These are phyloP conservation scores for Unio delphinus DNA, from an alignment of 2,888 invertebrate species.

Conservation along the genomic window DNA sequence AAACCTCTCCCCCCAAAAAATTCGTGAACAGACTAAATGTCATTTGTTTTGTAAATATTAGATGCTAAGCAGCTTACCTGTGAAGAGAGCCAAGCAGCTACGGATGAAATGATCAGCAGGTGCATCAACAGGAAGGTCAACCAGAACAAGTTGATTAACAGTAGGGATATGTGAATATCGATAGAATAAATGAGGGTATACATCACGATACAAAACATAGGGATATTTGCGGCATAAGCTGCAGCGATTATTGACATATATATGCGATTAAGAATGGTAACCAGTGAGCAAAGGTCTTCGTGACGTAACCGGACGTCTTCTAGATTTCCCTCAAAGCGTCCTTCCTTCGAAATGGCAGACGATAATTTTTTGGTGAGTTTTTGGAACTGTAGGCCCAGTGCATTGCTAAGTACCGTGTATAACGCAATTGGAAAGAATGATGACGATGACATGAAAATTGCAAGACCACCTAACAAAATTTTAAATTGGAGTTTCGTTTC, in stretches of 20 bases:
- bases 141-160: constrained; percentile 42
- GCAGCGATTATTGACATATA: constrained; percentile 37
- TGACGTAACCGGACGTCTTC: constrained; percentile 52
- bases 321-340: constrained; percentile 26
- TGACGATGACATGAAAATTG: constrained; percentile 27
- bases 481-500: constrained; percentile 22
- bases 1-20: no score
- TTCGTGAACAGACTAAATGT: no score
- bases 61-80: constrained; percentile 25
- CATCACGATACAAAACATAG: constrained; percentile 40
- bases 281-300: constrained; percentile 39
- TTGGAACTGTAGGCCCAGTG: constrained; percentile 25
- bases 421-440: constrained; percentile 38
- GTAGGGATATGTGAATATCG: constrained; percentile 29
- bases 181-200: constrained; percentile 38
- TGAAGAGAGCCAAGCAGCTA: constrained; percentile 37
- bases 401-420: constrained; percentile 28
- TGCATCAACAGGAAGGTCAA: constrained; percentile 37
- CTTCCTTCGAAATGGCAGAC: constrained; percentile 7
- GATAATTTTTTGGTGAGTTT: constrained; percentile 23
- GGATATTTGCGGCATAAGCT: constrained; percentile 33
- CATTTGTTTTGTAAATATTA: no score
- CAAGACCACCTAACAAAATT: constrained; percentile 17
- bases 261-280: constrained; percentile 30
- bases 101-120: constrained; percentile 33